Evolutionary conservation across 2,888 invertebrate genomes (phyloP), one percentile per base, ranked within the genome.

Genomic region (Melanophora roralis): DNA sequence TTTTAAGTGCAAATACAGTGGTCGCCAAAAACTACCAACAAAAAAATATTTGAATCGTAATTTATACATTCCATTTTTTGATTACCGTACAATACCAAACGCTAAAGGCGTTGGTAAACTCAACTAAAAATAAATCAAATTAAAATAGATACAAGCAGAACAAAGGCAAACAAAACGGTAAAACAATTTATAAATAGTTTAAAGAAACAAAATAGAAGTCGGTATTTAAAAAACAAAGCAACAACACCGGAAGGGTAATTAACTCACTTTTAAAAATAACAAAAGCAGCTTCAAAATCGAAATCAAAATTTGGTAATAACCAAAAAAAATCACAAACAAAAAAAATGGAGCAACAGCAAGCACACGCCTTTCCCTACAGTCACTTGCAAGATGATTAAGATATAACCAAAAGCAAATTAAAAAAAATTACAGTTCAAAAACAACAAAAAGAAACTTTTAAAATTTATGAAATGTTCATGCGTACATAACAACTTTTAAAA

Each of bases 171-270:
- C 9, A 62, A 51, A 51, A 60, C 34, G 21, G 53, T 62, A 53
- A 72, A 72, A 72, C 53, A 55, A 72, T 62, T 72, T 12, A 57
- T 40, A 55, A 76, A 34, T 16, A n/a, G n/a, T n/a, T n/a, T 21
- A 19, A 51, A 59, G 2, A 49, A 59, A 43, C 23, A 7, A 47
- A 55, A 21, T 19, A 34, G 2, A 57, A 76, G 40, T 9, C 72
- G 53, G 16, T 53, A 62, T 27, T 16, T 14, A 40, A 40, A 14
- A 5, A n/a, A 4, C 12, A 5, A n/a, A 4, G 7, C 12, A 45
- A 67, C 51, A 62, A 55, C 72, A 87, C 86, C 87, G 88, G 87
- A 88, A 88, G 87, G 87, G 88, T 88, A 88, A 88, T 88, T 88
- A 88, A 87, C 86, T 88, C 85, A 86, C 85, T 84, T 83, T 87